Evolutionary conservation across 2,888 invertebrate species (phyloP).

Genomic region (Cataglyphis livida): DNA sequence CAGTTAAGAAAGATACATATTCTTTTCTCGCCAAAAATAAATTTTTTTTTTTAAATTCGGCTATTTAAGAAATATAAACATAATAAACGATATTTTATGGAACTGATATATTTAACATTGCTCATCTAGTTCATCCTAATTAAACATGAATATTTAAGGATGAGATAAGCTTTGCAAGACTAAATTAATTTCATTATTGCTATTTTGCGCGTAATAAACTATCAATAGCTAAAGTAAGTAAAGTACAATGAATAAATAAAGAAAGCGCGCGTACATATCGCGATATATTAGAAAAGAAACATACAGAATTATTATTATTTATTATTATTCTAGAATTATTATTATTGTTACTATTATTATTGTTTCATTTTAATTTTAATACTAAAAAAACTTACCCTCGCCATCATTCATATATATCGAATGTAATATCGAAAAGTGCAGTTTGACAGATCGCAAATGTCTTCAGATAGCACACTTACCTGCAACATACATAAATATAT

Average conservation of each 20-base stretch:
- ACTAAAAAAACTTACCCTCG: conserved; percentile 17
- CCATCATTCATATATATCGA: background rate
- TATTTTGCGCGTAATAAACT: background rate
- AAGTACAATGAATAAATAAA: background rate
- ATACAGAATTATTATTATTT: background rate
- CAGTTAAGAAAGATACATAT: background rate
- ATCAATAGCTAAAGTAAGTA: background rate
- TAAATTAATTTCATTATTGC: background rate
- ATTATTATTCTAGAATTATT: too few relatives aligned
- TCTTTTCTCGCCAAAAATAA: background rate
- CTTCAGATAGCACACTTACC: conserved; percentile 22
- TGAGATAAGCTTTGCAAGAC: background rate
- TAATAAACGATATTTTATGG: background rate
- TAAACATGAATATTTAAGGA: conserved; percentile 59
- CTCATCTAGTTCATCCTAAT: conserved; percentile 42
- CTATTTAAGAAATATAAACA: conserved; percentile 4
- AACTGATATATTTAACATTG: conserved; percentile 31
- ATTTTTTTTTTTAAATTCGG: background rate
- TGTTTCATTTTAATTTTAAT: too few relatives aligned
- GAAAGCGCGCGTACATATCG: background rate
- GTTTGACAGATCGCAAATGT: conserved; percentile 1
- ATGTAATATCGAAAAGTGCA: background rate
- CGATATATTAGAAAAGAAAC: background rate
- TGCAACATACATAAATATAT: conserved; percentile 38
- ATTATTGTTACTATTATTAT: too few relatives aligned